Conservation (phyloP, 53 echinoderm and acorn worm species). For the Henricia sp. region DNA sequence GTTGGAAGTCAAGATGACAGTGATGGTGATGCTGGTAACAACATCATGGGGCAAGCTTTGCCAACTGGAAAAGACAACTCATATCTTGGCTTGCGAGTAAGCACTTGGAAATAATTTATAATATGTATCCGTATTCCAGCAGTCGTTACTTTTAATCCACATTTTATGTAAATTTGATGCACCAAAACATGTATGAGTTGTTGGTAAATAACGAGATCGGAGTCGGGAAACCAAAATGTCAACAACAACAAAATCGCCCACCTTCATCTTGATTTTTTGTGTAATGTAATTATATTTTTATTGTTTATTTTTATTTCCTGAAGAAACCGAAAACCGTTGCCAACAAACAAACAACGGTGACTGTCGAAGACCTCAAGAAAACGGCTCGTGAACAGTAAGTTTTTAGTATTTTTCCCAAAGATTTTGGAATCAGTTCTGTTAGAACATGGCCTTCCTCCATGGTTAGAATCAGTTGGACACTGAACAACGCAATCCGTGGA, state of each 20-base stretch:
- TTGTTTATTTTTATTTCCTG: neutral
- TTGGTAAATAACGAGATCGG: neutral
- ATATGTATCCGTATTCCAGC: neutral
- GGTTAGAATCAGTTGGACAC: too few relatives aligned
- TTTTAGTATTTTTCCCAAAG: neutral
- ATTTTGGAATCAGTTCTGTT: too few relatives aligned
- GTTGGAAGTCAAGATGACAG: slow-evolving; percentile 34
- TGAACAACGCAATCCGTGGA: too few relatives aligned
- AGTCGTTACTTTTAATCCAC: neutral
- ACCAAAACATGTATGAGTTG: too few relatives aligned
- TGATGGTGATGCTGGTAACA: neutral
- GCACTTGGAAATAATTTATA: neutral
- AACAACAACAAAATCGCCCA: neutral
- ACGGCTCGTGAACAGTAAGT: slow-evolving; percentile 40
- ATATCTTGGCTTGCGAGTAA: slow-evolving; percentile 2
- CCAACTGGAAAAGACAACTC: neutral
- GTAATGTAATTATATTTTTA: neutral
- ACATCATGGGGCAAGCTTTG: slow-evolving; percentile 22
- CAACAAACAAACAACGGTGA: slow-evolving; percentile 35
- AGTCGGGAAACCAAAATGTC: neutral
- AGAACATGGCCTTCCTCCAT: too few relatives aligned
- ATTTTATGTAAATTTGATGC: neutral
- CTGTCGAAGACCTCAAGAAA: slow-evolving; percentile 20
- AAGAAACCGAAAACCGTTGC: slow-evolving; percentile 35
- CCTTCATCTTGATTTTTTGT: neutral